Base-by-base conservation (phyloP, 1,140 invertebrate genomes). In the Aphaenogaster rudis region DNA sequence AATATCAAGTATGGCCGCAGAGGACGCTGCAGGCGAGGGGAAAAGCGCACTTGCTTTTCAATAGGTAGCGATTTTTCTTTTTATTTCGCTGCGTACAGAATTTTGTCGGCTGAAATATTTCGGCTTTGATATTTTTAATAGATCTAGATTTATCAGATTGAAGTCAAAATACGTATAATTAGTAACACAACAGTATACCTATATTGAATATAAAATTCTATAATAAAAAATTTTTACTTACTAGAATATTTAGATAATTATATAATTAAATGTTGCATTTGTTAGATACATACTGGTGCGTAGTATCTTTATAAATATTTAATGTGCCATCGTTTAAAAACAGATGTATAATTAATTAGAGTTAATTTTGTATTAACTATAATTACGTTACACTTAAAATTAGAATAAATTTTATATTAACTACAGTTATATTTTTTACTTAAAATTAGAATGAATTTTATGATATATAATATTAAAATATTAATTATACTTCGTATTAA, bases 11-110 rank as follows among this genome's bases (percentile, higher is more conserved):
- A 36, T 42, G 8, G 13, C 33, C n/a, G n/a, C 69, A 45, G 69
- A 61, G 54, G 39, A 63, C 80, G 54, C 28, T 84, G 80, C 4
- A 39, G n/a, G 13, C 80, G 13, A 84, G 42, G 28, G 33, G 21
- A 82, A 36, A 33, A 21, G 15, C 15, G 21, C 21, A 36, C 9
- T 57, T 61, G 17, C 8, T 48, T 11, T 54, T 15, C 4, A 54
- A 21, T 28, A 7, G 7, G 0, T 5, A 28, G 28, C 28, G 28
- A 8, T 69, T 1, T 5, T 52, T 4, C 36, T 33, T 74, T 39
- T 21, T 61, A 15, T 15, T 28, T 28, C 13, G n/a, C 7, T 42
- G 13, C 7, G 15, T 11, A 21, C 21, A 28, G 13, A 59, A 59
- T 76, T 21, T 76, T 15, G 3, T 28, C 13, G 5, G 13, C 7